These are phyloP conservation scores for Pungitius pungitius DNA, from an alignment of 2,113 vertebrate genomes.

Conservation along the genomic window DNA sequence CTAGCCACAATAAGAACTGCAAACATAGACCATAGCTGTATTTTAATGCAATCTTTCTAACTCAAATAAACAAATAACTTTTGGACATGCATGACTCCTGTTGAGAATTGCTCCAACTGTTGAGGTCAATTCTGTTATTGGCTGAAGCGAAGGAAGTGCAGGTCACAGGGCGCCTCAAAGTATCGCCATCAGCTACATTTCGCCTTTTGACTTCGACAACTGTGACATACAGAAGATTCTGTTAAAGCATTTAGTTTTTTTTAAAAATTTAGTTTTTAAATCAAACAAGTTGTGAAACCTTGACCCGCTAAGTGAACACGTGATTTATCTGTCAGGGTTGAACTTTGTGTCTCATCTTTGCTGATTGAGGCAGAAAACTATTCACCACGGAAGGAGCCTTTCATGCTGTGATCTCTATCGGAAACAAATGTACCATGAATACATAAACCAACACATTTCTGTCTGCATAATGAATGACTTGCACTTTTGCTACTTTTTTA, in stretches of 20 bases:
- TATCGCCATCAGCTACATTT: conserved; percentile 50
- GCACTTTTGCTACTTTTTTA: not conserved
- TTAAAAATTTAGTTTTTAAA: conserved; percentile 56
- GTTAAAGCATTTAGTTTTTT: conserved; percentile 40
- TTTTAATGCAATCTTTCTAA: not conserved
- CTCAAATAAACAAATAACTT: no score
- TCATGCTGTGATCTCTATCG: not conserved
- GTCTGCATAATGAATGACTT: not conserved
- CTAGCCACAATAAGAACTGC: not conserved
- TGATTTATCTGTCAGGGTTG: not conserved
- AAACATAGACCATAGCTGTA: not conserved
- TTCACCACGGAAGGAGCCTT: not conserved
- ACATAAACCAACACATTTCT: not conserved
- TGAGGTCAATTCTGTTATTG: conserved; percentile 44
- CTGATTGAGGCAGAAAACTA: not conserved
- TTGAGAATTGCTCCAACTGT: not conserved
- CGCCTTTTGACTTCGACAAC: conserved; percentile 53
- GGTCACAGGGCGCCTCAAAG: conserved; percentile 20
- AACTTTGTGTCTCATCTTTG: not conserved
- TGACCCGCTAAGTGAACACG: conserved; percentile 1
- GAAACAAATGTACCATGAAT: not conserved
- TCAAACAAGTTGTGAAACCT: conserved; percentile 23
- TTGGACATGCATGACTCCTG: not conserved
- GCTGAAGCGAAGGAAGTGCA: conserved; percentile 23
- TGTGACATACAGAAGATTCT: conserved; percentile 45